Evolutionary conservation across 2,113 vertebrate species (phyloP).

Genomic region (Columba janthina): DNA sequence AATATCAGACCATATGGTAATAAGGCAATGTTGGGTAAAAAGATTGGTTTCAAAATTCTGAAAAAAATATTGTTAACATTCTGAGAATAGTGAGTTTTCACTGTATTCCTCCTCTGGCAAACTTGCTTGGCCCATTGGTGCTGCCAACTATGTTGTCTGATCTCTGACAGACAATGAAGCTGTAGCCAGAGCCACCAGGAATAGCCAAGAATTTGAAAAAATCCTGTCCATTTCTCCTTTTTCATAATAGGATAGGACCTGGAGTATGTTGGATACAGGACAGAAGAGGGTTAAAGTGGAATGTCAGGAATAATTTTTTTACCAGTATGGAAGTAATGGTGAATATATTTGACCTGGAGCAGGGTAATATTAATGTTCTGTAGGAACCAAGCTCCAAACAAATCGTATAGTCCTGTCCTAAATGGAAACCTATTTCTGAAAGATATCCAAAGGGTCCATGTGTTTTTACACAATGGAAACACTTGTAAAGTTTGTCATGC

Average conservation of each 20-base stretch:
- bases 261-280: neutral
- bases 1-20: neutral
- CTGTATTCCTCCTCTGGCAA: neutral
- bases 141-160: neutral
- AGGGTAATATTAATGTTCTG: neutral
- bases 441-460: neutral
- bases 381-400: neutral
- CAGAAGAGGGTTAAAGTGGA: neutral
- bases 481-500: slow-evolving; percentile 1
- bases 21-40: neutral
- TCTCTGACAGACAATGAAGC: neutral
- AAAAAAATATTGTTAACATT: neutral
- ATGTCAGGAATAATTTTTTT: neutral
- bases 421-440: slow-evolving; percentile 1
- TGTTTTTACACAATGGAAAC: slow-evolving; percentile 33
- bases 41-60: neutral
- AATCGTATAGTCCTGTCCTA: neutral
- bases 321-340: neutral
- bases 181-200: neutral
- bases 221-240: neutral
- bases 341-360: neutral
- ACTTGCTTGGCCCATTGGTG: neutral
- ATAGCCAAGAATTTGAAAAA: neutral
- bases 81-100: neutral
- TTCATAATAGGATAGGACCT: neutral